Conservation (phyloP, 2,113 vertebrate genomes). For the Ceuthmochares aereus region DNA sequence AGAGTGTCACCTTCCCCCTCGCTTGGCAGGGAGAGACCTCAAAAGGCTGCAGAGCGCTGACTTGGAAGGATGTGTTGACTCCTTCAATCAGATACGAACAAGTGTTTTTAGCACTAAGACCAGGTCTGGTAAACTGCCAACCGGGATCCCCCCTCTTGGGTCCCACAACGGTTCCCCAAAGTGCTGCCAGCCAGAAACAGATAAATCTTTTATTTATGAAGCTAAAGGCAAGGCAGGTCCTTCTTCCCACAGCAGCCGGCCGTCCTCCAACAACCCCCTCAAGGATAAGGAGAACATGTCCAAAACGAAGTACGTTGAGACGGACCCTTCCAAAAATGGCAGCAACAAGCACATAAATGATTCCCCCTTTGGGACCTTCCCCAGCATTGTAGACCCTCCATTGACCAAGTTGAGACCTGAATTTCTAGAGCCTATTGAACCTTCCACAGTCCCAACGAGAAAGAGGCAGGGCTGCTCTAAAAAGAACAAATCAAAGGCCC, state of each 20-base stretch:
- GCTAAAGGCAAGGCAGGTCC: constrained; percentile 81
- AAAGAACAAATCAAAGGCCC: constrained; percentile 92
- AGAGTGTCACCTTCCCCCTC: constrained; percentile 87
- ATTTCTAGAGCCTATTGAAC: constrained; percentile 85
- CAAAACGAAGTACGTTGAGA: constrained; percentile 86
- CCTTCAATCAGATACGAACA: constrained; percentile 81
- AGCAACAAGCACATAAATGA: constrained; percentile 93
- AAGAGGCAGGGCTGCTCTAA: constrained; percentile 95
- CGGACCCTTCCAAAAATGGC: constrained; percentile 85
- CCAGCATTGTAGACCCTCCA: constrained; percentile 88
- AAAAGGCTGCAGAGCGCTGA: constrained; percentile 86
- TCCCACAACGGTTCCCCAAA: constrained; percentile 71
- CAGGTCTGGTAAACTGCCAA: constrained; percentile 79
- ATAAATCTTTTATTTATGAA: constrained; percentile 92
- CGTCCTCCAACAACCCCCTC: constrained; percentile 87
- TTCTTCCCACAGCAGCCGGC: constrained; percentile 83
- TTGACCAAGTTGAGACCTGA: constrained; percentile 86
- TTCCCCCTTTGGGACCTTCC: constrained; percentile 91
- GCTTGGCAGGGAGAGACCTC: constrained; percentile 87
- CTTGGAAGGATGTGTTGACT: constrained; percentile 88
- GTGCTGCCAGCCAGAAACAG: constrained; percentile 89
- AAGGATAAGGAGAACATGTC: constrained; percentile 94
- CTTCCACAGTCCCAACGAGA: constrained; percentile 89
- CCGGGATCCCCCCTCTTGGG: constrained; percentile 76
- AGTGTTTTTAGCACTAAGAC: constrained; percentile 85